Evolutionary conservation across 2,888 invertebrate genomes (phyloP).

Genomic region (Drosophila meridionalis): DNA sequence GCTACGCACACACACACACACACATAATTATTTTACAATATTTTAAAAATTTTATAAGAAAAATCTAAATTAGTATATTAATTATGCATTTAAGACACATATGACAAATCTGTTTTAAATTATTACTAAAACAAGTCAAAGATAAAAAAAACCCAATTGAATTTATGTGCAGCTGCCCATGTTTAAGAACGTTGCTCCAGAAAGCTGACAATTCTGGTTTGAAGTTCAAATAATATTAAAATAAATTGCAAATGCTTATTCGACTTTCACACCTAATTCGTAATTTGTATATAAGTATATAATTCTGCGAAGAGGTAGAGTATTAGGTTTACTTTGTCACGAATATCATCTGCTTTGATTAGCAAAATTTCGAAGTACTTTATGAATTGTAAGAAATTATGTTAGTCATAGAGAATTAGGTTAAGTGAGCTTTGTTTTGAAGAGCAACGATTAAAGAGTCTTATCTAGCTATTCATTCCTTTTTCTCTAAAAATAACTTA

Average conservation of each 20-base stretch:
- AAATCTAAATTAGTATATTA: conserved; percentile 1
- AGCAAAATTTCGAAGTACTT: too few relatives aligned
- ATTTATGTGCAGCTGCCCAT: conserved; percentile 3
- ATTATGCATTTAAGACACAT: not conserved
- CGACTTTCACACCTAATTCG: not conserved
- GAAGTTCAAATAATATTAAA: not conserved
- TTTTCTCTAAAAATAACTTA: too few relatives aligned
- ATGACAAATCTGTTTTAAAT: conserved; percentile 5
- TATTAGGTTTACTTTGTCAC: too few relatives aligned
- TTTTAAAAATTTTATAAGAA: not conserved
- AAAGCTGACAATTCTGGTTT: not conserved
- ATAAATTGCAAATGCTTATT: not conserved
- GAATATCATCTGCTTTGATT: too few relatives aligned
- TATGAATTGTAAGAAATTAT: too few relatives aligned
- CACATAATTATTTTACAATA: not conserved
- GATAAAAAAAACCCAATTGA: not conserved
- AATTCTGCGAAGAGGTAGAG: not conserved
- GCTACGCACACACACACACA: not conserved
- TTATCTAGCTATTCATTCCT: too few relatives aligned
- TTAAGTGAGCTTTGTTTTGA: too few relatives aligned
- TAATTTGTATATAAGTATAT: not conserved
- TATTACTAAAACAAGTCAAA: conserved; percentile 7
- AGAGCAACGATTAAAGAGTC: too few relatives aligned
- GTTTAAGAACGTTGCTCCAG: not conserved
- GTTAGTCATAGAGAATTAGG: too few relatives aligned